Evolutionary conservation across 2,797 vertebrate genomes (phyloP).

Genomic region (Pitangus sulphuratus): DNA sequence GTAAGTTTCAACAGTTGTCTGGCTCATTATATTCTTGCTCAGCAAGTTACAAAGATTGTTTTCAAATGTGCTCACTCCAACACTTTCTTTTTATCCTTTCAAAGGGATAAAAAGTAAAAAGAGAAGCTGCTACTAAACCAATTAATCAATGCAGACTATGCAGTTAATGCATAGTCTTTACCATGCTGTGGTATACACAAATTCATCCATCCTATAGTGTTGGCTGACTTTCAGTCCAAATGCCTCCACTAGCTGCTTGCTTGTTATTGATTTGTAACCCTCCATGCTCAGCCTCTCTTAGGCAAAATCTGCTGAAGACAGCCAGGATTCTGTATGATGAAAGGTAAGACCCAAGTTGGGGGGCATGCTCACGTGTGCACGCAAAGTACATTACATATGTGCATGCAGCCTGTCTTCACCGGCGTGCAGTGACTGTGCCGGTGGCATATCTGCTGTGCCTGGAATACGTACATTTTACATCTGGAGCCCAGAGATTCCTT

Average conservation of each 20-base stretch:
- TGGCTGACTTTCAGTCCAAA: neutral
- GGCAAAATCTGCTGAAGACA: slow-evolving; percentile 22
- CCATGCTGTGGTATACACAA: neutral
- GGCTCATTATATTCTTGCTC: neutral
- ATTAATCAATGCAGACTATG: neutral
- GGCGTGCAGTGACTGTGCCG: neutral
- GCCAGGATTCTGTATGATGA: neutral
- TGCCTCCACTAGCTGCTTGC: neutral
- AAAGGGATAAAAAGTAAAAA: neutral
- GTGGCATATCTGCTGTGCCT: neutral
- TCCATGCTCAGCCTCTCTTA: slow-evolving; percentile 13
- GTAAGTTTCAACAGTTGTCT: slow-evolving; percentile 68
- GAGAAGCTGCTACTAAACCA: neutral
- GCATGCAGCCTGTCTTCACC: neutral
- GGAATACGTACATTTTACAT: neutral
- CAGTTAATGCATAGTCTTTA: neutral
- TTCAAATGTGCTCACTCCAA: neutral
- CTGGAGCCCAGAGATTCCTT: neutral
- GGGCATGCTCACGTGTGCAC: neutral
- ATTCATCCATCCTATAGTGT: neutral
- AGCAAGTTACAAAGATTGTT: neutral
- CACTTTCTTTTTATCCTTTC: neutral
- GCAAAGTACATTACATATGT: neutral
- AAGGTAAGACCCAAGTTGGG: neutral
- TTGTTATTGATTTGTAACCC: slow-evolving; percentile 13